Evolutionary conservation across 2,113 vertebrate species (phyloP).

Genomic region (Colius striatus): DNA sequence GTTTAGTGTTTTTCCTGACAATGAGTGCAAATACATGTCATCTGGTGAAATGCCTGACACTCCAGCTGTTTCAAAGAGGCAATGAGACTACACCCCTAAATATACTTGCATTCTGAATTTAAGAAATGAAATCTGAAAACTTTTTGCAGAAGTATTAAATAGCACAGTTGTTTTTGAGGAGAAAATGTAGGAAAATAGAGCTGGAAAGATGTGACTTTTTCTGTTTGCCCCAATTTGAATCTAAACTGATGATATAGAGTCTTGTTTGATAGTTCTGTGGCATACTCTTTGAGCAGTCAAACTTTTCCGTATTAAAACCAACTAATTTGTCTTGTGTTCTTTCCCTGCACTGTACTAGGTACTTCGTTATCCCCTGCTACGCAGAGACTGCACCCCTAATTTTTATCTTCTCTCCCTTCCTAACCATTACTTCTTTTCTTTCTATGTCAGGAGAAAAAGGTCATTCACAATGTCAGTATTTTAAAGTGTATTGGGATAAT

Average conservation of each 20-base stretch:
- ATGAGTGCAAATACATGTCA: background rate
- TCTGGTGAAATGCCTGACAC: background rate
- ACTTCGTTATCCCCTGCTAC: conserved; percentile 18
- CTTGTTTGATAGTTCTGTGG: background rate
- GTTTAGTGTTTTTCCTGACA: background rate
- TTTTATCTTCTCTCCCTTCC: conserved; percentile 58
- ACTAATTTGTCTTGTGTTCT: conserved; percentile 34
- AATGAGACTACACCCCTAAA: background rate
- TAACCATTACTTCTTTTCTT: conserved; percentile 68
- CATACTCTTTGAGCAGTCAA: background rate
- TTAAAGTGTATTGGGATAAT: conserved; percentile 69
- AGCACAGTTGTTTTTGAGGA: background rate
- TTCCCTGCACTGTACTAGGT: conserved; percentile 29
- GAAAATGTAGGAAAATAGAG: background rate
- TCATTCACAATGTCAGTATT: conserved; percentile 71
- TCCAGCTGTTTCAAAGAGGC: background rate
- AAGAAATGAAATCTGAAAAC: background rate
- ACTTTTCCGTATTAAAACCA: background rate
- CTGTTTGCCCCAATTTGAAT: background rate
- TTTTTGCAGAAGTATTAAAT: background rate
- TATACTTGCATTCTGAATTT: background rate
- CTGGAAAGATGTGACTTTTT: background rate
- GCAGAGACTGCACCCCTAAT: conserved; percentile 49
- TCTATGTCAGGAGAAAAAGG: conserved; percentile 68
- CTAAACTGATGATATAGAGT: background rate